A percentile compares a stretch with the other conserved stretches of the same genome.
Evolutionary conservation across 1,140 invertebrate genomes (phyloP).

Genomic region (Akabosia matsudoensis): DNA sequence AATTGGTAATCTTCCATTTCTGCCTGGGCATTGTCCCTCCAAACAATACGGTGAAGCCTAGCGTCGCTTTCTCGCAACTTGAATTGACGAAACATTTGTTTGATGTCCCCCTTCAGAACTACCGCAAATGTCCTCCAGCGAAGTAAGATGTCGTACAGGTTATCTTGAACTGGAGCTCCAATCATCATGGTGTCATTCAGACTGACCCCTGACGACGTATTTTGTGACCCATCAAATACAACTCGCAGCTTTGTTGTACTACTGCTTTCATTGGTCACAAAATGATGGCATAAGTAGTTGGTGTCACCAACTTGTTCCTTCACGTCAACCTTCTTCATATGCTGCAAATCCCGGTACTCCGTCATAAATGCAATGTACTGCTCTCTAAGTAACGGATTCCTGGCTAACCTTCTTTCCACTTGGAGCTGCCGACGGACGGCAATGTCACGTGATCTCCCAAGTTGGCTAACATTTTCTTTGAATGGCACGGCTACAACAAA

Average conservation of each 20-base stretch:
- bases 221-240: slow-evolving; percentile 46
- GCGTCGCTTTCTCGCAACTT: slow-evolving; percentile 23
- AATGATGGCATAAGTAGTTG: slow-evolving; percentile 47
- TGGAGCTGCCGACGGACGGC: neutral
- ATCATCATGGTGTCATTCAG: slow-evolving; percentile 45
- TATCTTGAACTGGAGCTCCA: slow-evolving; percentile 52
- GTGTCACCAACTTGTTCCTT: neutral
- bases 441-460: neutral
- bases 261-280: slow-evolving; percentile 44
- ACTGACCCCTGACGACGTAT: slow-evolving; percentile 35
- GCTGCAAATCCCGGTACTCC: neutral
- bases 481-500: neutral
- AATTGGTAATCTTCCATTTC: too few relatives aligned
- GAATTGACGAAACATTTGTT: slow-evolving; percentile 51
- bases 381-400: neutral
- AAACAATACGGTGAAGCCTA: slow-evolving; percentile 38
- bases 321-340: neutral
- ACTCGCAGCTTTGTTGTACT: slow-evolving; percentile 44
- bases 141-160: slow-evolving; percentile 51
- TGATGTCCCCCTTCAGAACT: slow-evolving; percentile 51
- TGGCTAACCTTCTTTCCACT: neutral
- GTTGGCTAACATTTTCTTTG: neutral
- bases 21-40: slow-evolving; percentile 37
- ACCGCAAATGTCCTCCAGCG: slow-evolving; percentile 50
- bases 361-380: neutral